A percentile compares a stretch with the other conserved stretches of the same genome.
Evolutionary conservation across 2,888 invertebrate species (phyloP).

Genomic region (Mythimna lalbum): DNA sequence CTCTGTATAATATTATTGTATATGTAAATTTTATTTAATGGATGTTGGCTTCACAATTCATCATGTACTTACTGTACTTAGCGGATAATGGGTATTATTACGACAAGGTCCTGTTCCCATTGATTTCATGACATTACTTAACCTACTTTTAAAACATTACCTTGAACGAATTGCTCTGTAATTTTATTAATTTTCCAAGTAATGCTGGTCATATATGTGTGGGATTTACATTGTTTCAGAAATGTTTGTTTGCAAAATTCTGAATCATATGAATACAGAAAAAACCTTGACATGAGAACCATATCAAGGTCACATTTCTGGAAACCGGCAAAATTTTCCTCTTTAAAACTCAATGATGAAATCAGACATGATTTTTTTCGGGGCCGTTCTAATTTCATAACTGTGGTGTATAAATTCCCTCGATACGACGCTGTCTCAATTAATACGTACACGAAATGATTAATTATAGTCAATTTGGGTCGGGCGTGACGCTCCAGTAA

Average conservation of each 20-base stretch:
- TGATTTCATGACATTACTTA: conserved; percentile 6
- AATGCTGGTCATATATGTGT: conserved; percentile 26
- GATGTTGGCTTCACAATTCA: conserved; percentile 17
- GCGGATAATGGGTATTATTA: conserved; percentile 5
- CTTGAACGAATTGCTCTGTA: conserved; percentile 37
- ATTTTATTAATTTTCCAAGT: conserved; percentile 27
- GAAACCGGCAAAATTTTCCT: conserved; percentile 39
- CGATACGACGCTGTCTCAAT: conserved; percentile 71
- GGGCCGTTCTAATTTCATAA: conserved; percentile 13
- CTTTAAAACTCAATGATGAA: conserved; percentile 9
- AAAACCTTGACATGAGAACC: conserved; percentile 46
- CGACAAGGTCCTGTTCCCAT: background rate
- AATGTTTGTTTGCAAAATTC: conserved; percentile 26
- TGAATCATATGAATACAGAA: conserved; percentile 26
- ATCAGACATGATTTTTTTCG: conserved; percentile 12
- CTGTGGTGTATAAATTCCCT: conserved; percentile 50
- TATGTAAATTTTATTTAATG: no score
- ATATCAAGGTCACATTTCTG: no score
- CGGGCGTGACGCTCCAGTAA: conserved; percentile 77
- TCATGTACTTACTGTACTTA: conserved; percentile 14
- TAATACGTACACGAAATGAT: conserved; percentile 78
- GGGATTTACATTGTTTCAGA: conserved; percentile 17
- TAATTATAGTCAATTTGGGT: conserved; percentile 83
- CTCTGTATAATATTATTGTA: conserved; percentile 32
- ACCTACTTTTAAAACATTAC: conserved; percentile 28